Conservation (phyloP, 1,140 invertebrate species). For the Lucilia sericata region DNA sequence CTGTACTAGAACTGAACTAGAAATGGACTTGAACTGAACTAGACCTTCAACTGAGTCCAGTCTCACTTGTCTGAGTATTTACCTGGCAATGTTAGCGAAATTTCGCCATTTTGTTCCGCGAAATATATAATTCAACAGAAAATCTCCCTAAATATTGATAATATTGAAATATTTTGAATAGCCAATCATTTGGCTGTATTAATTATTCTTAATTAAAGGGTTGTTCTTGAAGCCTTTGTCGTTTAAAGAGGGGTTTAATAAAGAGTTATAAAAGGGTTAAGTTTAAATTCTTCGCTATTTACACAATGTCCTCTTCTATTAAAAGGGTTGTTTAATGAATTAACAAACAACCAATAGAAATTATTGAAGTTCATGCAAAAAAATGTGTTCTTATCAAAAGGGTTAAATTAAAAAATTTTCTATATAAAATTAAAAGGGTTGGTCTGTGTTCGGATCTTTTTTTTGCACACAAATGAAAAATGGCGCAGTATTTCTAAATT, state of each 20-base stretch:
- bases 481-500: not conserved
- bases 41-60: no score
- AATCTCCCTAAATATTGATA: not conserved
- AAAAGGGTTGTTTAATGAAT: not conserved
- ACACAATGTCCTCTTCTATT: conserved; percentile 5
- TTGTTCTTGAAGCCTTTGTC: not conserved
- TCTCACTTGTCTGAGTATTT: no score
- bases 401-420: not conserved
- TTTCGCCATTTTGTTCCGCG: no score
- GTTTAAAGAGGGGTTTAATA: not conserved
- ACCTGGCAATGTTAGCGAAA: no score
- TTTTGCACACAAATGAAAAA: not conserved
- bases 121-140: no score
- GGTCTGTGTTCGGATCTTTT: not conserved
- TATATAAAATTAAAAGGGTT: not conserved
- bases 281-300: not conserved
- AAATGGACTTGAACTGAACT: no score
- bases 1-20: no score
- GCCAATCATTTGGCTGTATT: not conserved
- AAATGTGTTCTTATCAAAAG: not conserved
- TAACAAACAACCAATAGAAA: not conserved
- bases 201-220: not conserved
- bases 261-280: conserved; percentile 22
- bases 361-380: not conserved
- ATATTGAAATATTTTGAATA: not conserved